phyloP scores from a whole-genome alignment of 1,140 invertebrate genomes.

The Archegozetes longisetosus region DNA sequence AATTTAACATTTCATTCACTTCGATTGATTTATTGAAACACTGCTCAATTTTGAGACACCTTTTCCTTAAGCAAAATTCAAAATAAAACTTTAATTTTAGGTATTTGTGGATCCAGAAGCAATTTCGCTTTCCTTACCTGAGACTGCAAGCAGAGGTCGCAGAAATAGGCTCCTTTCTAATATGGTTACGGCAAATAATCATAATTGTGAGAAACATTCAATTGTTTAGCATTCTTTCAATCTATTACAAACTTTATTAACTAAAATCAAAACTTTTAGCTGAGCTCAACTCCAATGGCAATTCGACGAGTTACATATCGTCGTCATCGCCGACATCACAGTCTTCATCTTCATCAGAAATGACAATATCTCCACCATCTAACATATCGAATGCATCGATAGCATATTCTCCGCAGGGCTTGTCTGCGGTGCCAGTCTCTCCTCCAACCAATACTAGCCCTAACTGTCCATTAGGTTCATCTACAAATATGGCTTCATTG shows the following conservation, averaged over 20 bases:
- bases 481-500: conserved; percentile 33
- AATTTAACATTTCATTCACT: too few relatives aligned
- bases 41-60: too few relatives aligned
- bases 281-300: neutral
- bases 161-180: conserved; percentile 11
- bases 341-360: conserved; percentile 5
- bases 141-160: conserved; percentile 12
- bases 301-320: conserved; percentile 8
- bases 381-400: conserved; percentile 8
- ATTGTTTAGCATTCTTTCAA: neutral
- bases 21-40: too few relatives aligned
- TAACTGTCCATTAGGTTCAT: conserved; percentile 4
- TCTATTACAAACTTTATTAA: neutral
- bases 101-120: conserved; percentile 15
- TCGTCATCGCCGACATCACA: conserved; percentile 11
- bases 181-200: neutral
- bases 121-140: conserved; percentile 13
- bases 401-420: conserved; percentile 1
- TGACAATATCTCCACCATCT: neutral
- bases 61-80: too few relatives aligned
- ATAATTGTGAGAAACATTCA: neutral
- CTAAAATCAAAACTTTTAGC: neutral
- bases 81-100: too few relatives aligned
- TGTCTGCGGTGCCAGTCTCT: conserved; percentile 1
- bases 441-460: conserved; percentile 20